These are phyloP conservation scores for Helicoverpa assulta DNA, from an alignment of 2,888 invertebrate genomes.

Conservation along the genomic window DNA sequence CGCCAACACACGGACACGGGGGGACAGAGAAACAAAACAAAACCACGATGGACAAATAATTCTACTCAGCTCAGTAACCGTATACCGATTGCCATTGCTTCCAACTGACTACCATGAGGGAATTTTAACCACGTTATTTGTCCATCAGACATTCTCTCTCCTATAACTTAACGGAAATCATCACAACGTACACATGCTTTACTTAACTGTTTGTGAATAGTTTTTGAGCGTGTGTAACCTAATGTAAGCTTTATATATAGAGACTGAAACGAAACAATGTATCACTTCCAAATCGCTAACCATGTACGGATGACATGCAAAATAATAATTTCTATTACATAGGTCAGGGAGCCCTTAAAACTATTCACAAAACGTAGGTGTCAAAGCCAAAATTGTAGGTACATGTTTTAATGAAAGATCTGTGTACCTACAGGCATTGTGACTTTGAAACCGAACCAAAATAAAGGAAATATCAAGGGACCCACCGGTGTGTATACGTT, in stretches of 20 bases:
- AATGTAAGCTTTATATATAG: slow-evolving; percentile 54
- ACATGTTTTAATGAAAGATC: slow-evolving; percentile 13
- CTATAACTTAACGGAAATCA: slow-evolving; percentile 83
- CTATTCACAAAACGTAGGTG: slow-evolving; percentile 89
- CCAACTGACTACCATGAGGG: slow-evolving; percentile 83
- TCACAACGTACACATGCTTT: slow-evolving; percentile 90
- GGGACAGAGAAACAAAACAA: slow-evolving; percentile 90
- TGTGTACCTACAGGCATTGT: slow-evolving; percentile 72
- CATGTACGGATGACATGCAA: slow-evolving; percentile 57
- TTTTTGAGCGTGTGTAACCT: slow-evolving; percentile 89
- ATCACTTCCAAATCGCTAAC: slow-evolving; percentile 78
- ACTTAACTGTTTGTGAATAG: slow-evolving; percentile 89
- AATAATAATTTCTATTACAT: slow-evolving; percentile 53
- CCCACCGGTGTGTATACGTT: slow-evolving; percentile 94
- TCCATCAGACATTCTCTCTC: slow-evolving; percentile 88
- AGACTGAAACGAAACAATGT: slow-evolving; percentile 54
- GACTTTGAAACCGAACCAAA: slow-evolving; percentile 86
- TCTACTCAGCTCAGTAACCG: slow-evolving; percentile 68
- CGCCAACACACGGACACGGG: slow-evolving; percentile 82
- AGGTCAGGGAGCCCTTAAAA: slow-evolving; percentile 87
- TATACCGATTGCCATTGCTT: slow-evolving; percentile 61
- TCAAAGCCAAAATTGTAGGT: slow-evolving; percentile 83
- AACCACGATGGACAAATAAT: slow-evolving; percentile 90
- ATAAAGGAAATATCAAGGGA: slow-evolving; percentile 87
- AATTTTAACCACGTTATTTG: slow-evolving; percentile 85